phyloP scores from a whole-genome alignment of 2,113 vertebrate genomes.

The Zosterops japonicus region DNA sequence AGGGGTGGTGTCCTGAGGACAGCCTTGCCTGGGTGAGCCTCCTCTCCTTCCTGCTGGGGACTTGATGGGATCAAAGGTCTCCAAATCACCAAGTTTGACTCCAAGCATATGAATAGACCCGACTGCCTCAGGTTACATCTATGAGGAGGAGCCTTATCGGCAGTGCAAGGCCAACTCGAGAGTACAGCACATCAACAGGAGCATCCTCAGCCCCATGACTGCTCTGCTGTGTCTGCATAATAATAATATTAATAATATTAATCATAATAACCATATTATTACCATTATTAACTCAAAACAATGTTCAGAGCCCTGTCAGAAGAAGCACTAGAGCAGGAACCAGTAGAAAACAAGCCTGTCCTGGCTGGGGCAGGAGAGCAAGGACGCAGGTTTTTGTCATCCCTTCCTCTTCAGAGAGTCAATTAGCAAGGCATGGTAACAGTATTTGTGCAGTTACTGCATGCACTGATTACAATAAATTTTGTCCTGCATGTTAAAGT shows the following conservation, averaged over 20 bases:
- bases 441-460: not conserved
- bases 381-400: not conserved
- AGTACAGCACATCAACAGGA: not conserved
- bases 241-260: no score
- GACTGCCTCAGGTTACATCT: fast-evolving
- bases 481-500: conserved; percentile 42
- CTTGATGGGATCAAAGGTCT: not conserved
- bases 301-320: not conserved
- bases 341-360: not conserved
- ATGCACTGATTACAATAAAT: not conserved
- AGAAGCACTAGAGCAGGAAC: not conserved
- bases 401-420: not conserved
- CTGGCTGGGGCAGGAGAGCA: not conserved
- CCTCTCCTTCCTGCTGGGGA: not conserved
- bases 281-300: not conserved
- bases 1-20: fast-evolving
- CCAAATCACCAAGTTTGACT: not conserved
- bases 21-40: not conserved
- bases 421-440: not conserved
- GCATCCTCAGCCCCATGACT: not conserved
- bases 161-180: not conserved
- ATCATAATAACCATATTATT: fast-evolving
- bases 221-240: not conserved
- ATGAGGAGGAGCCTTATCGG: not conserved
- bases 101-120: fast-evolving